Percentiles rank a stretch among this genome's conserved stretches.
Conservation (phyloP, 2,797 vertebrate genomes). For the Brotogeris chrysoptera region DNA sequence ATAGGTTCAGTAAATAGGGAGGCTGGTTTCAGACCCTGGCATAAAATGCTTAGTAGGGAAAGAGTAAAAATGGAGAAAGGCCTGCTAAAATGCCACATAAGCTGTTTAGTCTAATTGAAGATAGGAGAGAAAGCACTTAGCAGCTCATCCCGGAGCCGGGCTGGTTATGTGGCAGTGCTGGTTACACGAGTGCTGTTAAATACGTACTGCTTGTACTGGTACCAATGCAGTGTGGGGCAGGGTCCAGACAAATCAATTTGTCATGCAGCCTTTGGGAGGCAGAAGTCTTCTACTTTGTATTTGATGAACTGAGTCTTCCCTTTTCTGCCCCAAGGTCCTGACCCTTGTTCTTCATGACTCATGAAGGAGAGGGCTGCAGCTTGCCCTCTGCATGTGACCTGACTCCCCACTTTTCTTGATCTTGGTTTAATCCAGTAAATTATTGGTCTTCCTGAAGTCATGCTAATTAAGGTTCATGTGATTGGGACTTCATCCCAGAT, state of each 20-base stretch:
- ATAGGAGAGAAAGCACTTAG: not conserved
- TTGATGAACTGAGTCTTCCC: conserved; percentile 50
- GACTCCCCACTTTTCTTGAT: not conserved
- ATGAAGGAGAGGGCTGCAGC: not conserved
- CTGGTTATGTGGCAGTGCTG: not conserved
- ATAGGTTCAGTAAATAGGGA: not conserved
- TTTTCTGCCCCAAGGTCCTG: not conserved
- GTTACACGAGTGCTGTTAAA: not conserved
- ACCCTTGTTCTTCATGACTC: not conserved
- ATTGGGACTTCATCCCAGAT: not conserved
- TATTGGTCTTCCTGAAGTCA: not conserved
- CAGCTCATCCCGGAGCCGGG: not conserved
- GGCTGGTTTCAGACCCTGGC: not conserved
- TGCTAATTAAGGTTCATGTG: not conserved
- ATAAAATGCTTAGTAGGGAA: not conserved
- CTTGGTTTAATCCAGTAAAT: not conserved
- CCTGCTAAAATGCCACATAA: not conserved
- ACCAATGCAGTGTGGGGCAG: fast-evolving
- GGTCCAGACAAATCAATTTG: conserved; percentile 25
- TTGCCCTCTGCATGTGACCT: not conserved
- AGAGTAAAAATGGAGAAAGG: not conserved
- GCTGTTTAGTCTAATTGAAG: not conserved
- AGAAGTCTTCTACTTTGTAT: conserved; percentile 31
- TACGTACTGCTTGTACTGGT: not conserved
- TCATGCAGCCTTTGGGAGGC: conserved; percentile 42